Percentiles rank a stretch among this genome's conserved stretches.
These are phyloP conservation scores for Sebastolobus altivelis DNA, from an alignment of 2,797 vertebrate genomes.

Conservation along the genomic window DNA sequence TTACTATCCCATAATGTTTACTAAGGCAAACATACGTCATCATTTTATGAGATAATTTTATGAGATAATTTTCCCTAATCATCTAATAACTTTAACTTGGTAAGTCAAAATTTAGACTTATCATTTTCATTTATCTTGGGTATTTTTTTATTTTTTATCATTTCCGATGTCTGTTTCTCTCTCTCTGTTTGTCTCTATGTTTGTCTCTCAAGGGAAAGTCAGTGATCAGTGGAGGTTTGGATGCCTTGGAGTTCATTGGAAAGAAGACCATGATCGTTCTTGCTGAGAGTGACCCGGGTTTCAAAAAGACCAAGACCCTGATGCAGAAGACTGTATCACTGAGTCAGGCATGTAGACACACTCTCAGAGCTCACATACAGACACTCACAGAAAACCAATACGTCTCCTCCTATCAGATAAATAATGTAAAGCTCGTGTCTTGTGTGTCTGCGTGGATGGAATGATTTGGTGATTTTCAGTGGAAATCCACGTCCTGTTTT, in stretches of 20 bases:
- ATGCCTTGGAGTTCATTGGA: constrained; percentile 97
- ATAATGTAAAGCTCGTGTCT: constrained; percentile 11
- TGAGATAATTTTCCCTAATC: rapidly evolving
- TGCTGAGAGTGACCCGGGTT: constrained; percentile 97
- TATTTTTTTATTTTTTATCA: neutral
- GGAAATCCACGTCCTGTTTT: neutral
- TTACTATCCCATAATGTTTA: neutral
- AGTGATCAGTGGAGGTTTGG: constrained; percentile 94
- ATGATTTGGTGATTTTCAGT: constrained; percentile 16
- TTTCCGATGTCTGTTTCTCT: neutral
- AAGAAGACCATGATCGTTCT: constrained; percentile 99
- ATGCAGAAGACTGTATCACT: constrained; percentile 95
- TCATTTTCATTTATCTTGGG: neutral
- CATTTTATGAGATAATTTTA: neutral
- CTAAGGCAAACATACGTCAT: neutral
- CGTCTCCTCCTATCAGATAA: neutral
- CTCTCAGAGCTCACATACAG: neutral
- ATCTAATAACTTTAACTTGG: neutral
- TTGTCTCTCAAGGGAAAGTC: constrained; percentile 90
- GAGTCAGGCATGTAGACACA: constrained; percentile 88
- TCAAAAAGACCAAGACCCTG: constrained; percentile 96
- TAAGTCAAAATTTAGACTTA: neutral
- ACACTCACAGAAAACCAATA: neutral
- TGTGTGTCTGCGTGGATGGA: neutral
- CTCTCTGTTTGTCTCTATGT: neutral